Percentiles rank a stretch among this genome's conserved stretches.
Conservation (phyloP, 2,888 invertebrate genomes). For the Lydus trimaculatus region DNA sequence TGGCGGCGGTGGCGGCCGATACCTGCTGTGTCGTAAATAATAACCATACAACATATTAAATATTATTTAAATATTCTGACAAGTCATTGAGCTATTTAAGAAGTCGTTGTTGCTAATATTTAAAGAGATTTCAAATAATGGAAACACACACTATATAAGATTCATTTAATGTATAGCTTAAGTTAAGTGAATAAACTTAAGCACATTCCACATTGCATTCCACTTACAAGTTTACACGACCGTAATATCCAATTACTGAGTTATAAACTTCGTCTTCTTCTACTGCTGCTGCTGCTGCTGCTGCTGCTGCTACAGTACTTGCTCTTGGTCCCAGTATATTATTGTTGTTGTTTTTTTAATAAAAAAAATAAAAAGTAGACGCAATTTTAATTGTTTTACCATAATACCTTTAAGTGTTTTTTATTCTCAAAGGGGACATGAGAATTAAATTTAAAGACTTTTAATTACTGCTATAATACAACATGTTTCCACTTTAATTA, state of each 20-base stretch:
- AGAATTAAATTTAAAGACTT: background rate
- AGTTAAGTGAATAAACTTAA: constrained; percentile 31
- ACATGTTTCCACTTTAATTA: constrained; percentile 14
- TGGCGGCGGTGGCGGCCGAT: constrained; percentile 50
- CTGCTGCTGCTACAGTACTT: background rate
- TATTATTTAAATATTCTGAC: constrained; percentile 55
- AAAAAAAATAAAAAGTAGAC: constrained; percentile 30
- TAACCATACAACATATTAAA: constrained; percentile 29
- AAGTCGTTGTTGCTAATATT: constrained; percentile 40
- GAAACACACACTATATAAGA: no score
- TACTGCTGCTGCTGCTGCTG: no score
- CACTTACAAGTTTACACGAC: constrained; percentile 55
- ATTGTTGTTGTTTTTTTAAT: background rate
- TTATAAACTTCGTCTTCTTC: constrained; percentile 46
- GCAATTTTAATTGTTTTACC: constrained; percentile 44
- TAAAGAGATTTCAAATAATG: no score
- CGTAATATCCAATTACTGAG: constrained; percentile 57
- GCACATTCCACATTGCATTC: constrained; percentile 55
- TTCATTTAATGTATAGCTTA: no score
- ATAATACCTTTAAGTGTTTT: constrained; percentile 33
- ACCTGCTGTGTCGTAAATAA: constrained; percentile 44
- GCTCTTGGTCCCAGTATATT: background rate
- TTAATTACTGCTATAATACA: constrained; percentile 6
- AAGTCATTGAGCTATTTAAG: constrained; percentile 53
- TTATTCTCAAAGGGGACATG: constrained; percentile 17